Base-by-base conservation (phyloP, 2,888 invertebrate genomes). In the Augiades crinisus region DNA sequence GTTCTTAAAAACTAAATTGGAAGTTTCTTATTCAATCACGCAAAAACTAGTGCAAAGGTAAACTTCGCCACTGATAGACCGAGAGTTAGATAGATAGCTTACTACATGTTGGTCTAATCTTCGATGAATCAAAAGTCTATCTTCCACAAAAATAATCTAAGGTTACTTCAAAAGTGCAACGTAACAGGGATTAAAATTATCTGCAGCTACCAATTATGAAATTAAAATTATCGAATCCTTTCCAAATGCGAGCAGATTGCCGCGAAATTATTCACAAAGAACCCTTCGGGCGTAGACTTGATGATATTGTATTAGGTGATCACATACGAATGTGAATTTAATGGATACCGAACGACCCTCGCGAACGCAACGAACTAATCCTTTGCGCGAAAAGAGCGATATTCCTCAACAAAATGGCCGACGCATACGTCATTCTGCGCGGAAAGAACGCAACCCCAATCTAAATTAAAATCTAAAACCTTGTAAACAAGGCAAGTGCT, bases 381-480 rank as follows among this genome's bases (percentile, higher is more conserved):
- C 60, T 30, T n/a, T 50, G 57, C 54, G 64, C 47, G 60, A 72
- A 67, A 80, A 63, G 68, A 64, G 60, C 58, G 60, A 70, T 65
- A 72, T 75, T 72, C 62, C 58, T 60, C 66, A 68, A 61, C 59
- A 55, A 55, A 61, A 49, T 52, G 31, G 46, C 12, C 62, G 75
- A 57, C 77, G 67, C 62, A 80, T 88, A 78, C 63, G 78, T 60
- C 80, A 58, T 77, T 84, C 75, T 59, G 67, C 54, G 60, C 52
- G 59, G 46, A 58, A 62, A 46, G 47, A 40, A 51, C 55, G 49
- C 80, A 65, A 85, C 90, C 90, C 90, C 89, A 90, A 90, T 90
- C 90, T 90, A 90, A 90, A 90, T 90, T 90, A 90, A 90, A 90
- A 90, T 90, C 90, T 90, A 90, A 90, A 90, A 88, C 90, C 90